These are phyloP conservation scores for Poeciliopsis infans DNA, from an alignment of 2,797 vertebrate genomes.

Conservation along the genomic window DNA sequence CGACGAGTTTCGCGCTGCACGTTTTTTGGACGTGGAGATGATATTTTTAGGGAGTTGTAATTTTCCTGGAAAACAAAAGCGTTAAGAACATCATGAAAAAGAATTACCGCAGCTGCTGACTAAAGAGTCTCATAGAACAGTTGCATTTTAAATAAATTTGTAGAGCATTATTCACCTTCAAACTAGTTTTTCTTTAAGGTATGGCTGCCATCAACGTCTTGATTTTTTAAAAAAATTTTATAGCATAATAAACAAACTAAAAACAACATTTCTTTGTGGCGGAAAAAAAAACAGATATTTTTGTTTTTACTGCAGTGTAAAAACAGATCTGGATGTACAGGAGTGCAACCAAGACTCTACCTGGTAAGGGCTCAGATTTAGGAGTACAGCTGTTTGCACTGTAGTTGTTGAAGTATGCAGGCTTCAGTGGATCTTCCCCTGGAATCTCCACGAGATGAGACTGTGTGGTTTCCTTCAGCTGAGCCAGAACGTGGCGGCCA, in stretches of 20 bases:
- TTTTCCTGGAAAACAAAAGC: conserved; percentile 77
- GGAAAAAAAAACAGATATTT: neutral
- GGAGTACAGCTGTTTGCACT: conserved; percentile 32
- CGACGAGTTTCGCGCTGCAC: conserved; percentile 55
- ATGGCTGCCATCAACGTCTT: neutral
- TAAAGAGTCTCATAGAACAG: neutral
- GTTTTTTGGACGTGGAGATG: conserved; percentile 79
- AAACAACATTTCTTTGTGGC: neutral
- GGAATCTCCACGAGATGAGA: conserved; percentile 92
- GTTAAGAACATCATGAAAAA: neutral
- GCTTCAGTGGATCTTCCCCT: conserved; percentile 82
- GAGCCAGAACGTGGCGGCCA: conserved; percentile 88
- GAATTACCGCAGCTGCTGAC: neutral
- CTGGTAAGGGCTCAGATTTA: conserved; percentile 75
- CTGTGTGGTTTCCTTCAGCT: conserved; percentile 94
- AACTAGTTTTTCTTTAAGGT: neutral
- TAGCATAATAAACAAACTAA: neutral
- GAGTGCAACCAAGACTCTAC: conserved; percentile 65
- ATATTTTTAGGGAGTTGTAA: conserved; percentile 78
- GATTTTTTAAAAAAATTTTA: neutral
- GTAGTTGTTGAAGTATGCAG: conserved; percentile 86
- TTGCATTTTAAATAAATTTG: neutral
- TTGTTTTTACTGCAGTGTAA: neutral
- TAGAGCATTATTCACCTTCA: neutral
- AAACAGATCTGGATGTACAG: neutral